phyloP scores from a whole-genome alignment of 2,113 vertebrate genomes.

The Lethenteron camtschaticum region DNA sequence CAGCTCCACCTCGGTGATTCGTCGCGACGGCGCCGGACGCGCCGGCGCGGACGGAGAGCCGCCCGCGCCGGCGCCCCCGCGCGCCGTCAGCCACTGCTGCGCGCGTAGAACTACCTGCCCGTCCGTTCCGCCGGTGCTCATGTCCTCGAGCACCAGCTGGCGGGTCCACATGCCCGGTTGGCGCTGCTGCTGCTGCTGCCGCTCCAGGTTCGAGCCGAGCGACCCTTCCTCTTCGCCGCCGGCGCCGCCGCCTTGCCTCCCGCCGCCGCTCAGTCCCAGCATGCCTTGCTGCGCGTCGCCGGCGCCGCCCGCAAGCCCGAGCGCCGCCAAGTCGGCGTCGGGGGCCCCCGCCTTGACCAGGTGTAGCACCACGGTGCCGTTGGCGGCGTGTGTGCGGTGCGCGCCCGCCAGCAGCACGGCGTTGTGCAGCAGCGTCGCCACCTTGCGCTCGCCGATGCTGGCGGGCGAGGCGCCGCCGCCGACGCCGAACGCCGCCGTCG shows the following conservation, averaged over 20 bases:
- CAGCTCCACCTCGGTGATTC: slow-evolving; percentile 62
- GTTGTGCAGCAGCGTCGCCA: background rate
- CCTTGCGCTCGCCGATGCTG: background rate
- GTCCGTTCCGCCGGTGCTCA: no score
- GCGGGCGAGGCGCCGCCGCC: background rate
- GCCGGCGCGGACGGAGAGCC: no score
- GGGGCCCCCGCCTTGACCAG: slow-evolving; percentile 67
- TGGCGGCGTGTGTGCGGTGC: slow-evolving; percentile 13
- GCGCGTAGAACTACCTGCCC: no score
- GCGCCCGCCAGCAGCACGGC: background rate
- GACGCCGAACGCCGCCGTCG: background rate
- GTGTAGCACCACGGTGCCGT: slow-evolving; percentile 62
- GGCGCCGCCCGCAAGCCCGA: slow-evolving; percentile 65
- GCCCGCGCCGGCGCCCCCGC: no score
- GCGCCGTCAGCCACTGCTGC: no score
- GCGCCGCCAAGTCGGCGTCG: slow-evolving; percentile 52
- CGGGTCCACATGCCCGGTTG: no score
- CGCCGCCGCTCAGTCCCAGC: slow-evolving; percentile 12
- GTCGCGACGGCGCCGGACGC: no score
- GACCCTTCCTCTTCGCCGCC: no score
- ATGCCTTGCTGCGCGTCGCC: slow-evolving; percentile 67
- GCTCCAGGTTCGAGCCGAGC: no score
- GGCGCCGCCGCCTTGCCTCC: no score
- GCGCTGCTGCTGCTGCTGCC: no score
- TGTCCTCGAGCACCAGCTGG: no score